Base-by-base conservation (phyloP, 37 sponge, comb jelly and placozoan species). In the Cliona cf. orientalis region DNA sequence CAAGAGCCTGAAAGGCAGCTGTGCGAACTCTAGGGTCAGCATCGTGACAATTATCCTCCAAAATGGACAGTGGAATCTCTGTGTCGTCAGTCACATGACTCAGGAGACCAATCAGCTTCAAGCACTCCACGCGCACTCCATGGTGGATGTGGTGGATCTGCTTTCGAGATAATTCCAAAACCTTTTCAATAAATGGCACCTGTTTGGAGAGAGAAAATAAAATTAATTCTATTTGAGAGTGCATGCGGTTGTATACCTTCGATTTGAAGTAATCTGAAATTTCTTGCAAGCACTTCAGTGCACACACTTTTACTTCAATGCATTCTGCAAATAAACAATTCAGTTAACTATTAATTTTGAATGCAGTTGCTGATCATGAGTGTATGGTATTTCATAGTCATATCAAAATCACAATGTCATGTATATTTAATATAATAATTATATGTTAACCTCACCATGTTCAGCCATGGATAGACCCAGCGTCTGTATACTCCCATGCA, bases 21-120 rank as follows among this genome's bases (percentile, higher is more conserved):
- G 64, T 57, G 25, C 95, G 74, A 19, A 91, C 92, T 56, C 95
- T 61, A 17, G 89, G 71, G 64, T 94, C 95, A 42, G 77, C 44
- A 40, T 94, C 95, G 17, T 36, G 31, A 32, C 73, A 75, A 33
- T 55, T 53, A 21, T 80, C 69, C 5, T 71, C 62, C 41, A 94
- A 46, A 17, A 81, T 29, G 12, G 42, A 43, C 63, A 91, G 40
- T 28, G 87, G 61, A 43, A 66, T 21, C 3, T 62, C 57, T 29
- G 25, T 58, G 35, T 77, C 68, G 23, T 64, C 45, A 46, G 79
- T 60, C 67, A 46, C 57, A 69, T 76, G 81, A 65, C 70, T 78
- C 2, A 92, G 43, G 35, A 59, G 64, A 77, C 93, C 93, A 79
- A 88, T 79, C 66, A 92, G 79, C 34, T 81, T 75, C 72, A 92